Conservation (phyloP, 2,113 vertebrate species). For the Craseonycteris thonglongyai region DNA sequence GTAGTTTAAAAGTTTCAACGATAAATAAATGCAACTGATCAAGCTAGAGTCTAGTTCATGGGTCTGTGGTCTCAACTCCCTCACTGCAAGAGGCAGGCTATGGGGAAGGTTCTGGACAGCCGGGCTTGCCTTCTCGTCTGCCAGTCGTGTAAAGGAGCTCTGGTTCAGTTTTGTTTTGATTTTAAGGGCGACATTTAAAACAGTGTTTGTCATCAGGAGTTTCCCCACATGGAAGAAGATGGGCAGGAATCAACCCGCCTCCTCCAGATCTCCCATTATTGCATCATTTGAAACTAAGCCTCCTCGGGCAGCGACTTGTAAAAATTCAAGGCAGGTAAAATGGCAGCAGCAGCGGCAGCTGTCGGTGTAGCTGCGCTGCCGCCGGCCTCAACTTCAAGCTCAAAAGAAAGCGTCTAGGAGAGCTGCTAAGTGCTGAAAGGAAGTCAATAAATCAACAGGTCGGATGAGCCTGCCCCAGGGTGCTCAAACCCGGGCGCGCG, state of each 20-base stretch:
- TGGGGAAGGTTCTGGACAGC: not conserved
- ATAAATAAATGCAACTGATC: not conserved
- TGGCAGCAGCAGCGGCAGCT: slow-evolving; percentile 7
- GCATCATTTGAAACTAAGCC: slow-evolving; percentile 48
- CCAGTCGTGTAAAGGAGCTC: not conserved
- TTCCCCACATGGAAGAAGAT: not conserved
- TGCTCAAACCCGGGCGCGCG: not conserved
- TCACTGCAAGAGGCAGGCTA: not conserved
- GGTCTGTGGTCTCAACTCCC: not conserved
- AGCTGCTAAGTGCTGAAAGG: not conserved
- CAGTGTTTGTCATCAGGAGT: not conserved
- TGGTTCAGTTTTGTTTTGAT: not conserved
- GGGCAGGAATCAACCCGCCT: not conserved
- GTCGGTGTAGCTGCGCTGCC: not conserved
- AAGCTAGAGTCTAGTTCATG: not conserved
- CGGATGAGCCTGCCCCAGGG: not conserved
- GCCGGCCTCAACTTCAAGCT: not conserved
- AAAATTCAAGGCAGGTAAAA: slow-evolving; percentile 50
- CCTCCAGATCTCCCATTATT: slow-evolving; percentile 27
- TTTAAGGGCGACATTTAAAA: not conserved
- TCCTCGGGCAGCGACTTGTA: not conserved
- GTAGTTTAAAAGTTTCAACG: slow-evolving; percentile 1
- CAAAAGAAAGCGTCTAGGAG: not conserved
- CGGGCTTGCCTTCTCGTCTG: not conserved
- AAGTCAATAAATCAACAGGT: slow-evolving; percentile 62